These are phyloP conservation scores for Pogonomyrmex barbatus DNA, from an alignment of 1,140 invertebrate genomes.

Conservation along the genomic window DNA sequence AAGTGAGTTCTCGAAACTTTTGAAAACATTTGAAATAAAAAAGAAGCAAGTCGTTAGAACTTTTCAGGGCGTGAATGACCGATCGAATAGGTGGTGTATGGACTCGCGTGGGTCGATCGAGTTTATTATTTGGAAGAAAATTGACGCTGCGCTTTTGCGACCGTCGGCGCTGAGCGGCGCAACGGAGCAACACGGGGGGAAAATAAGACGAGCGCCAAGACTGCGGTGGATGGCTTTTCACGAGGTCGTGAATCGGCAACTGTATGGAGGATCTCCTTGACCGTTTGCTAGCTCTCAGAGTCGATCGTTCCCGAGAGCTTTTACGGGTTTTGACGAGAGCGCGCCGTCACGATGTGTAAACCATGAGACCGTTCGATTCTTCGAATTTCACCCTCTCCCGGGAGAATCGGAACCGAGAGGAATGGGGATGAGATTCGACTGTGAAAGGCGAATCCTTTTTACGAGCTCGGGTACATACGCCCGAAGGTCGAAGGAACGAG, in stretches of 20 bases:
- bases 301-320: constrained; percentile 77
- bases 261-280: constrained; percentile 78
- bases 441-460: constrained; percentile 79
- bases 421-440: constrained; percentile 58
- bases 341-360: constrained; percentile 81
- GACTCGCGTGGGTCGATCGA: not conserved
- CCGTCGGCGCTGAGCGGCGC: not conserved
- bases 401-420: constrained; percentile 35
- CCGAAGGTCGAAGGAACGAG: constrained; percentile 43
- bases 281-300: constrained; percentile 72
- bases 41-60: constrained; percentile 46
- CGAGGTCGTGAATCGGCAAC: constrained; percentile 76
- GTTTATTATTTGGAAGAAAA: constrained; percentile 69
- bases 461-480: constrained; percentile 60
- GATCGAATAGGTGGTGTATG: not conserved
- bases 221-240: constrained; percentile 72
- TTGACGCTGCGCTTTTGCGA: constrained; percentile 29
- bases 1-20: constrained; percentile 61
- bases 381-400: constrained; percentile 63
- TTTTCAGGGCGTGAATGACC: constrained; percentile 42
- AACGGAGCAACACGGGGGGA: constrained; percentile 6
- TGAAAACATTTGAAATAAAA: constrained; percentile 66
- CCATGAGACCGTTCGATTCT: constrained; percentile 79
- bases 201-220: constrained; percentile 64
- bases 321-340: constrained; percentile 79